Evolutionary conservation across 30 jellyfish, hydroid and myxozoan genomes (phyloP), one percentile per base, ranked within the genome.

Genomic region (Hydractinia echinata): DNA sequence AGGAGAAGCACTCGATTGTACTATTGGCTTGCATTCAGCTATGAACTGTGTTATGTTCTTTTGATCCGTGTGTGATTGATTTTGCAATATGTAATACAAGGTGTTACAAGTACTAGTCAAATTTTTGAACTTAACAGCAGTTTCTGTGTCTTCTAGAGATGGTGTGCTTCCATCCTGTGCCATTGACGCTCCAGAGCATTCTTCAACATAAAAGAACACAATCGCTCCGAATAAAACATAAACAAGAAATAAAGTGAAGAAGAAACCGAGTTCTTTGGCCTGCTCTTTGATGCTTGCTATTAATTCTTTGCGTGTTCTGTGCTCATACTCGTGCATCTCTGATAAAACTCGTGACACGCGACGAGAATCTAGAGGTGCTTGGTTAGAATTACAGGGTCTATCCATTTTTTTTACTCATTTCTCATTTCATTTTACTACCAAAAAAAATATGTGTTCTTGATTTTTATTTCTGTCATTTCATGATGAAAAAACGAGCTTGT

Each of bases 181-280:
- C 81, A 19, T 71, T 48, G 81, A 7, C 1, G 81, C 81, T 14
- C 67, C 81, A 4, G 81, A 71, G n/a, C 81, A 71, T 50, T 71
- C 81, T 19, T 71, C 81, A n/a, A 71, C 50, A 71, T 71, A 71
- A 71, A 71, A 71, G 52, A 71, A 71, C n/a, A 19, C 67, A 19
- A 71, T 19, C 81, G 60, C 60, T 52, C 81, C 81, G 50, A 71
- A 48, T 20, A 71, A 7, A 8, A 71, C 60, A 50, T 71, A 13
- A 8, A 71, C n/a, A 13, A 30, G 30, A 58, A 71, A 71, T 11
- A 71, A 20, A 50, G 30, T 15, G 60, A 71, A 71, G 9, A 71
- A 19, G 10, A 19, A 20, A 6, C 30, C 67, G 1, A 71, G 50
- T 58, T 71, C 60, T 50, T 19, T 71, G 13, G 60, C 30, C 60